Evolutionary conservation across 2,888 invertebrate species (phyloP).

Genomic region (Sisyra terminalis): DNA sequence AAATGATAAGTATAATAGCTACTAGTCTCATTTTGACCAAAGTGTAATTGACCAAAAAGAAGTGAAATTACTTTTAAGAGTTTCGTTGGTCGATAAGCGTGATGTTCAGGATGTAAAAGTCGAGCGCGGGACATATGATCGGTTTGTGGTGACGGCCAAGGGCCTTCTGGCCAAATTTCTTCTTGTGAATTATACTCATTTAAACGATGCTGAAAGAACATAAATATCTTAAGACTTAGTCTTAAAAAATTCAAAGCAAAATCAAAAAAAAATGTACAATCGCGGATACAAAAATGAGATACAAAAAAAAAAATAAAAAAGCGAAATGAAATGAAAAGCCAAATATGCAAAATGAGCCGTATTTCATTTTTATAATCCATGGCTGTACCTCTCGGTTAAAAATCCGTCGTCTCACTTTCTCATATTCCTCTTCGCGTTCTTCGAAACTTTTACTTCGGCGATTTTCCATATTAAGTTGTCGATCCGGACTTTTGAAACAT

Average conservation of each 20-base stretch:
- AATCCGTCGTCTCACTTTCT: slow-evolving; percentile 69
- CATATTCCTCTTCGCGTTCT: slow-evolving; percentile 82
- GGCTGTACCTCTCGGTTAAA: slow-evolving; percentile 36
- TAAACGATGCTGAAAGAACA: slow-evolving; percentile 17
- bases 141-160: slow-evolving; percentile 38
- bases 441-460: slow-evolving; percentile 74
- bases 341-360: background rate
- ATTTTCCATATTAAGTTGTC: slow-evolving; percentile 41
- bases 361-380: slow-evolving; percentile 5
- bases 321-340: background rate
- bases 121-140: slow-evolving; percentile 25
- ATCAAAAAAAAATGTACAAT: background rate
- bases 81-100: slow-evolving; percentile 26
- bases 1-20: too few relatives aligned
- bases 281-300: background rate
- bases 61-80: slow-evolving; percentile 29
- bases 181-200: slow-evolving; percentile 29
- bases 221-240: slow-evolving; percentile 5
- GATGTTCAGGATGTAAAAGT: slow-evolving; percentile 30
- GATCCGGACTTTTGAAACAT: slow-evolving; percentile 41
- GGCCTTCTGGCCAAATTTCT: slow-evolving; percentile 30
- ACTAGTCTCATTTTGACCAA: too few relatives aligned
- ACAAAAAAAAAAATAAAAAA: background rate
- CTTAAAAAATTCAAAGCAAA: background rate
- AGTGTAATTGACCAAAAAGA: too few relatives aligned